Base-by-base conservation (phyloP, 2,797 vertebrate species). In the Gorsachius magnificus region DNA sequence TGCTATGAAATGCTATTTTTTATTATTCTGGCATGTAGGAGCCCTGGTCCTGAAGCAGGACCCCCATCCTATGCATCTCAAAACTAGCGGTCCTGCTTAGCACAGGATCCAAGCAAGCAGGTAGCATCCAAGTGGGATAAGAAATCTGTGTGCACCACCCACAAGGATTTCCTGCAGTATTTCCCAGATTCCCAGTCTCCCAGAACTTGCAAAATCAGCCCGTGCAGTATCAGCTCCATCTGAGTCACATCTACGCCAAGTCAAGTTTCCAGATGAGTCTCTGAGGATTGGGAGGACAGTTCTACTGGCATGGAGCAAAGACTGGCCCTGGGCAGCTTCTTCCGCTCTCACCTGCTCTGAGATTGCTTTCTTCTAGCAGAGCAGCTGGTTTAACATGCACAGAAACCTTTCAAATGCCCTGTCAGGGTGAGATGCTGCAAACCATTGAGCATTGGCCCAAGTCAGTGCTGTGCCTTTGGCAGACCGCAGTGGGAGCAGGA, bases 261-360 rank as follows among this genome's bases (percentile, higher is more conserved):
- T 24, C 14, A 48, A 19, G 4, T 78, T 86, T 89, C 82, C 5
- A 1, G 80, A 78, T 15, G 18, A 26, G 29, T 77, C 43, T 56
- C 79, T 19, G 29, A 57, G 28, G 48, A 36, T 1, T 9, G 0
- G 28, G 29, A 53, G 60, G 74, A 41, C 0, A 0, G 21, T 63
- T 79, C 63, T 89, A n/a, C 58, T 86, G 61, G 64, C 1, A 4
- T 5, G 17, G 29, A 76, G 53, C 15, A 51, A 61, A 88, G 46
- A 11, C 18, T 26, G 60, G 18, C 29, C 21, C 31, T 41, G 46
- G 28, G 28, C 28, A 63, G 24, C 33, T 82, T 69, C 54, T 76
- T 79, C 54, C 64, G 6, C 33, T 82, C 69, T 83, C 38, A n/a
- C 24, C 58, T 91, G 25, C n/a, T 60, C 54, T 20, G 46, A 57